phyloP scores from a whole-genome alignment of 2,888 invertebrate genomes.

The Melieria omissa region DNA sequence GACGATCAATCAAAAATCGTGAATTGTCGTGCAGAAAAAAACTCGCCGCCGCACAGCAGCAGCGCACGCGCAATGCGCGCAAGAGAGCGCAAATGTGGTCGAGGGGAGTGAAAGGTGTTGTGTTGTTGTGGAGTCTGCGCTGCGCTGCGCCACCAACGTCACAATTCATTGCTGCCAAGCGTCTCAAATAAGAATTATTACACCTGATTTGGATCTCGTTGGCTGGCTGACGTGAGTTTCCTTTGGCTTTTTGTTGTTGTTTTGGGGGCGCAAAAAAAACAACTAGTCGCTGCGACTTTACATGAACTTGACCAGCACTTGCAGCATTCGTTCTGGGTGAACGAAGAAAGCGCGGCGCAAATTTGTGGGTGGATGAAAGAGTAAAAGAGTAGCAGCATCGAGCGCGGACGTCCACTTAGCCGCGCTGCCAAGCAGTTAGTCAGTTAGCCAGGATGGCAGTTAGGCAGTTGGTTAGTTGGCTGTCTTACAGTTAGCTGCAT shows the following conservation, averaged over 20 bases:
- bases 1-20: constrained; percentile 67
- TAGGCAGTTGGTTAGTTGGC: constrained; percentile 13
- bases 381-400: background rate
- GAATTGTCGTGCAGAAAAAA: constrained; percentile 31
- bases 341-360: background rate
- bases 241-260: constrained; percentile 3
- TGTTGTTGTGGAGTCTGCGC: constrained; percentile 5
- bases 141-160: constrained; percentile 14
- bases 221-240: constrained; percentile 33
- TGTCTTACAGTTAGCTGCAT: constrained; percentile 48
- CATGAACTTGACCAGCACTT: constrained; percentile 63
- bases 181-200: constrained; percentile 67
- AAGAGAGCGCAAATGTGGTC: background rate
- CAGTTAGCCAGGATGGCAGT: constrained; percentile 1
- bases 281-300: constrained; percentile 31
- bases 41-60: background rate
- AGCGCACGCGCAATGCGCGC: constrained; percentile 8
- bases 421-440: background rate
- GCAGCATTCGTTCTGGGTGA: constrained; percentile 43
- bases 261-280: constrained; percentile 21
- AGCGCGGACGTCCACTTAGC: background rate
- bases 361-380: background rate
- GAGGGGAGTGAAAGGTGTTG: background rate
- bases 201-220: constrained; percentile 67
- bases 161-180: constrained; percentile 43